Conservation (phyloP, 1,140 invertebrate species). For the Calephelis nemesis region DNA sequence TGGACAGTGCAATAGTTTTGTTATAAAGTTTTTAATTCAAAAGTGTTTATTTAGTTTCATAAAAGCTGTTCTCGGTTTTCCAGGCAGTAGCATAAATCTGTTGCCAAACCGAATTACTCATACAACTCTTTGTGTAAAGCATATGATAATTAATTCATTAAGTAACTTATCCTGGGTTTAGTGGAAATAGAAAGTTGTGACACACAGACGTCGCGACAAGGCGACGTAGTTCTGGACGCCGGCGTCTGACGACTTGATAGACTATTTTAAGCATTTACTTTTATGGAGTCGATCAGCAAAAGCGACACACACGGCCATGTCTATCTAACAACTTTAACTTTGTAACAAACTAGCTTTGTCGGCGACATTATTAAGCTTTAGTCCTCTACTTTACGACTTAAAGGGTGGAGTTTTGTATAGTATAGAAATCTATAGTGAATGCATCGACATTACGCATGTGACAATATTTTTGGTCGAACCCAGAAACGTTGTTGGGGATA, state of each 20-base stretch:
- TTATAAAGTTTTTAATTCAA: background rate
- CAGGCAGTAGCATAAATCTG: background rate
- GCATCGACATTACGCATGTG: too few relatives aligned
- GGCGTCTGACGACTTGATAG: constrained; percentile 31
- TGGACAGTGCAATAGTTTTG: background rate
- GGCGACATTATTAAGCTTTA: too few relatives aligned
- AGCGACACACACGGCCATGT: background rate
- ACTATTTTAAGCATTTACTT: constrained; percentile 35
- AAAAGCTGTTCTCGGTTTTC: too few relatives aligned
- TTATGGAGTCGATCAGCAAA: constrained; percentile 5
- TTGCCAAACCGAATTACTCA: background rate
- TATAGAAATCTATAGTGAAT: too few relatives aligned
- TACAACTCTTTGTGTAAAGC: background rate
- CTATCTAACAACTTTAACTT: background rate
- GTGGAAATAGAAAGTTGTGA: constrained; percentile 59
- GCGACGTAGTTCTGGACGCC: constrained; percentile 28
- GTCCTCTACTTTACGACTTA: too few relatives aligned
- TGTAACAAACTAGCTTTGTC: too few relatives aligned
- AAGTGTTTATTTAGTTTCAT: background rate
- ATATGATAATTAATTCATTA: constrained; percentile 5
- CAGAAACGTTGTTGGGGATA: too few relatives aligned
- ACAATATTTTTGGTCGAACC: too few relatives aligned
- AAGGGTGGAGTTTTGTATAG: too few relatives aligned
- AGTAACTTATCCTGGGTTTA: constrained; percentile 19
- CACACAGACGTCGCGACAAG: constrained; percentile 45